phyloP scores from a whole-genome alignment of 2,113 vertebrate species.

The Festucalex cinctus region DNA sequence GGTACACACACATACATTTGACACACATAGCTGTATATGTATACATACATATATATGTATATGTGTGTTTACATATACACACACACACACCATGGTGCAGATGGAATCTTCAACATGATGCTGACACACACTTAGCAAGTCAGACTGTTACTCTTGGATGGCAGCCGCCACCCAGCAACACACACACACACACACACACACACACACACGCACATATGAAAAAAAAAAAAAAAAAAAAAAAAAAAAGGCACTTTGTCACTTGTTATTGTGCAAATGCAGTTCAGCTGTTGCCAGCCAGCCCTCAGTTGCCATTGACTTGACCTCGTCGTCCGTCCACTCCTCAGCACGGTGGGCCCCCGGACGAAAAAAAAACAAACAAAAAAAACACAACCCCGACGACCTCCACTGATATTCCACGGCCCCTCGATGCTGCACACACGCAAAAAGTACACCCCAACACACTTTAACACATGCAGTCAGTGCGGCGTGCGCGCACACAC shows the following conservation, averaged over 20 bases:
- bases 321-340: slow-evolving; percentile 60
- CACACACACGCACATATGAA: not conserved
- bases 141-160: slow-evolving; percentile 72
- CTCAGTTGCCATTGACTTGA: slow-evolving; percentile 64
- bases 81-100: slow-evolving; percentile 46
- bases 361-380: too few relatives aligned
- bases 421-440: slow-evolving; percentile 63
- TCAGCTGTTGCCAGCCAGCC: slow-evolving; percentile 62
- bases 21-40: slow-evolving; percentile 25
- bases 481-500: not conserved
- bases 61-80: slow-evolving; percentile 4
- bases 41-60: slow-evolving; percentile 21
- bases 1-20: slow-evolving; percentile 25
- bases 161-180: slow-evolving; percentile 49
- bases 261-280: slow-evolving; percentile 63
- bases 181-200: not conserved
- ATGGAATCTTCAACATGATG: slow-evolving; percentile 55
- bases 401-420: slow-evolving; percentile 66
- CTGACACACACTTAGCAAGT: slow-evolving; percentile 54
- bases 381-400: slow-evolving; percentile 63
- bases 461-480: slow-evolving; percentile 28
- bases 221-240: slow-evolving; percentile 7
- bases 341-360: slow-evolving; percentile 63
- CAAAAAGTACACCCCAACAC: slow-evolving; percentile 12
- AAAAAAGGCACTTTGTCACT: slow-evolving; percentile 71